These are phyloP conservation scores for Ischnus inquisitorius DNA, from an alignment of 2,888 invertebrate species.

Conservation along the genomic window DNA sequence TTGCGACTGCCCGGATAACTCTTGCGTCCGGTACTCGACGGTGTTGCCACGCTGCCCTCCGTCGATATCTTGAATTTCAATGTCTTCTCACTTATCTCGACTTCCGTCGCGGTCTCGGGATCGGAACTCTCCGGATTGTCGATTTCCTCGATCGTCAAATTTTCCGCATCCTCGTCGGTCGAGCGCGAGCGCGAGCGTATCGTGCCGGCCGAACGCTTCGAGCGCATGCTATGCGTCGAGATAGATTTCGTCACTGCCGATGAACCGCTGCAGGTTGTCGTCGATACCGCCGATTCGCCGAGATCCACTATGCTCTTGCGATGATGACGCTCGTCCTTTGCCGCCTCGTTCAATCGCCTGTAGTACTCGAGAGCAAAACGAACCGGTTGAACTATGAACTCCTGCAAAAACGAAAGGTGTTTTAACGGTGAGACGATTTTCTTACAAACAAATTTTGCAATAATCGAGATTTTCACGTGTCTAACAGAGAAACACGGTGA, in stretches of 20 bases:
- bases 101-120: constrained; percentile 90
- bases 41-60: constrained; percentile 87
- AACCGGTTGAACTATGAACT: constrained; percentile 88
- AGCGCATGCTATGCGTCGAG: constrained; percentile 84
- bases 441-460: not conserved
- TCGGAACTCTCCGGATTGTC: constrained; percentile 87
- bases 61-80: constrained; percentile 92
- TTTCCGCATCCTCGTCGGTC: constrained; percentile 83
- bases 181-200: constrained; percentile 82
- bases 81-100: constrained; percentile 91
- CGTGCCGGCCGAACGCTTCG: constrained; percentile 85
- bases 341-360: constrained; percentile 88
- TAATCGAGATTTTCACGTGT: too few relatives aligned
- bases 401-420: constrained; percentile 83
- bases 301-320: constrained; percentile 87
- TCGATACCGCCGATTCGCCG: constrained; percentile 76
- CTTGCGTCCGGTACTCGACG: constrained; percentile 85
- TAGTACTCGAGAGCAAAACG: constrained; percentile 89
- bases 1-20: constrained; percentile 90
- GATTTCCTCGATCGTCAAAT: constrained; percentile 85
- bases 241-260: constrained; percentile 82
- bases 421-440: not conserved
- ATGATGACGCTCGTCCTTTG: constrained; percentile 88
- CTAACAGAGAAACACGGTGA: too few relatives aligned
- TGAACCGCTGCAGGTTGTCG: constrained; percentile 68